Evolutionary conservation across 2,888 invertebrate genomes (phyloP).

Genomic region (Cataglyphis albicans): DNA sequence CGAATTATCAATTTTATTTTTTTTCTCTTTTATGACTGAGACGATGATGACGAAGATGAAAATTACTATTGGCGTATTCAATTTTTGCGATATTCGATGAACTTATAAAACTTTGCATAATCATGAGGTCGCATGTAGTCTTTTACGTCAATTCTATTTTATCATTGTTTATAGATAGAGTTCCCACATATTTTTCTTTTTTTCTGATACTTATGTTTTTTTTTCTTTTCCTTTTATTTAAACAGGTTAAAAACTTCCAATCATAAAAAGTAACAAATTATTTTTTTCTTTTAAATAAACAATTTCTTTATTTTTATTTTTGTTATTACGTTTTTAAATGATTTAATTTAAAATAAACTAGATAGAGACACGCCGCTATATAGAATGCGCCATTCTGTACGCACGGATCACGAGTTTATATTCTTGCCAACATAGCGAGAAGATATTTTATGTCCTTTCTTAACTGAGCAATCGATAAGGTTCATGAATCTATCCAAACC

Average conservation of each 20-base stretch:
- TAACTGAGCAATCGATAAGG: conserved; percentile 47
- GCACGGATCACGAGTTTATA: not conserved
- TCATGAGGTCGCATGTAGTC: conserved; percentile 77
- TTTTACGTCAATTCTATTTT: conserved; percentile 29
- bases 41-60: conserved; percentile 22
- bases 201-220: not conserved
- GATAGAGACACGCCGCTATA: not conserved
- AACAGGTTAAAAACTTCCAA: not conserved
- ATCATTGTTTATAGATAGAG: not conserved
- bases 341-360: not conserved
- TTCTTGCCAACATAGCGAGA: conserved; percentile 7
- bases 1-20: conserved; percentile 49
- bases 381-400: conserved; percentile 1
- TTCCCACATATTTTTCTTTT: not conserved
- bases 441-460: conserved; percentile 44
- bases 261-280: not conserved
- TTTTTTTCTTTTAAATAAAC: not conserved
- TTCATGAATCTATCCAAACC: conserved; percentile 67
- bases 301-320: not conserved
- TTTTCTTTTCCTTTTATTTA: not conserved
- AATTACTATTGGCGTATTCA: conserved; percentile 28
- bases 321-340: not conserved
- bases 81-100: conserved; percentile 71
- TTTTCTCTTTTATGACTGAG: not conserved
- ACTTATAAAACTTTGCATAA: conserved; percentile 81